These are phyloP conservation scores for Ceyx erithaca DNA, from an alignment of 2,797 vertebrate species.

Conservation along the genomic window DNA sequence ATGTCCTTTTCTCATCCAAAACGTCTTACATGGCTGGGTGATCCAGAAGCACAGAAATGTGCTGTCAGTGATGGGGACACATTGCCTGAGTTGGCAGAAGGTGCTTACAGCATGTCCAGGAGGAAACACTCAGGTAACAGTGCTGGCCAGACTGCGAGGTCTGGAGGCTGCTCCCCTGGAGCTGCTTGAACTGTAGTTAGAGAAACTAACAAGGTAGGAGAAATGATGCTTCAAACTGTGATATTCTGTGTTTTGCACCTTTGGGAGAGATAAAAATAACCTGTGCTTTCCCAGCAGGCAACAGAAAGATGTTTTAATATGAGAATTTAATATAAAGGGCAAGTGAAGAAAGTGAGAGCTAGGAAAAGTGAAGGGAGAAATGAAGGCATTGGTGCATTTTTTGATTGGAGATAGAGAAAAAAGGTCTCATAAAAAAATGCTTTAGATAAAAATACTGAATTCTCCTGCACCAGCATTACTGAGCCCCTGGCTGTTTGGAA, in stretches of 20 bases:
- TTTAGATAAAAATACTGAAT: neutral
- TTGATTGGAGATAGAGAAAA: neutral
- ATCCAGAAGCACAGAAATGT: conserved; percentile 2
- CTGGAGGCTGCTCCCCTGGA: neutral
- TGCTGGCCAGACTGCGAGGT: neutral
- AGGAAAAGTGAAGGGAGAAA: neutral
- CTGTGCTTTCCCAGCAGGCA: neutral
- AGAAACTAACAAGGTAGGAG: neutral
- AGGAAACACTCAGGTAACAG: neutral
- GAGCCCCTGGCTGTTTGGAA: neutral
- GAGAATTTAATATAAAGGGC: neutral
- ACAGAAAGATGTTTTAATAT: neutral
- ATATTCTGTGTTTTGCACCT: neutral
- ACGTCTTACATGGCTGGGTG: neutral
- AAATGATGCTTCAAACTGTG: neutral
- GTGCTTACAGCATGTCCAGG: neutral
- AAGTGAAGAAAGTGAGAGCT: neutral
- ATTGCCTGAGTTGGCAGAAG: neutral
- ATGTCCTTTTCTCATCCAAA: neutral
- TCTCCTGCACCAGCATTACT: neutral
- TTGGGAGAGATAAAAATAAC: neutral
- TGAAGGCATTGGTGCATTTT: neutral
- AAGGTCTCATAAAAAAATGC: neutral
- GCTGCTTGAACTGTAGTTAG: neutral
- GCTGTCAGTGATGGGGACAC: neutral